These are phyloP conservation scores for Notiomystis cincta DNA, from an alignment of 2,113 vertebrate species.

Conservation along the genomic window DNA sequence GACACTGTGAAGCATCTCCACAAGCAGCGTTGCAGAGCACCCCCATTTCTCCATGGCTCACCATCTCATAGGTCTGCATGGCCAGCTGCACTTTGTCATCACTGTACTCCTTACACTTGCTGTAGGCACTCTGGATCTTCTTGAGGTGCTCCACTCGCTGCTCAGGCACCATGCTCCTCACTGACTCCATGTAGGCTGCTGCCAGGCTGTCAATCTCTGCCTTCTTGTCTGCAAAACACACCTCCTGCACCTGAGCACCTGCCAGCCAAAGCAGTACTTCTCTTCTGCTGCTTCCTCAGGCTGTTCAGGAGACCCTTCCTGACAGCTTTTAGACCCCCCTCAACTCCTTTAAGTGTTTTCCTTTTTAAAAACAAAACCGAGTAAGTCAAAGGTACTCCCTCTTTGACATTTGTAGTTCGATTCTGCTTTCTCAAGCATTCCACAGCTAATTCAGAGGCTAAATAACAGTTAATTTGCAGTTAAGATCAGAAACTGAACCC, in stretches of 20 bases:
- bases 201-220: constrained; percentile 91
- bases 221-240: constrained; percentile 85
- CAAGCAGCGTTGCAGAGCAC: fast-evolving
- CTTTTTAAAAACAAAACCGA: neutral
- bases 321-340: neutral
- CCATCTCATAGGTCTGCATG: constrained; percentile 99
- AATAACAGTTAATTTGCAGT: neutral
- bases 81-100: constrained; percentile 98
- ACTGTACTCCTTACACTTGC: constrained; percentile 94
- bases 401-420: fast-evolving
- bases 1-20: fast-evolving
- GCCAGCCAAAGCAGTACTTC: fast-evolving
- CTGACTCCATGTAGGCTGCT: constrained; percentile 85
- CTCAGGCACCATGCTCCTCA: constrained; percentile 82
- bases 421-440: neutral
- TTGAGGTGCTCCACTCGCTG: constrained; percentile 90
- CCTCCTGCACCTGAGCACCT: neutral
- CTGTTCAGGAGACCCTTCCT: neutral
- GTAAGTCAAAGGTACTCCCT: neutral
- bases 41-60: constrained; percentile 30
- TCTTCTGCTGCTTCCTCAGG: fast-evolving
- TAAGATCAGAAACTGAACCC: neutral
- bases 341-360: fast-evolving
- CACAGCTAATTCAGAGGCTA: neutral
- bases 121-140: constrained; percentile 92